These are phyloP conservation scores for Elmis aenea DNA, from an alignment of 2,888 invertebrate species.

Conservation along the genomic window DNA sequence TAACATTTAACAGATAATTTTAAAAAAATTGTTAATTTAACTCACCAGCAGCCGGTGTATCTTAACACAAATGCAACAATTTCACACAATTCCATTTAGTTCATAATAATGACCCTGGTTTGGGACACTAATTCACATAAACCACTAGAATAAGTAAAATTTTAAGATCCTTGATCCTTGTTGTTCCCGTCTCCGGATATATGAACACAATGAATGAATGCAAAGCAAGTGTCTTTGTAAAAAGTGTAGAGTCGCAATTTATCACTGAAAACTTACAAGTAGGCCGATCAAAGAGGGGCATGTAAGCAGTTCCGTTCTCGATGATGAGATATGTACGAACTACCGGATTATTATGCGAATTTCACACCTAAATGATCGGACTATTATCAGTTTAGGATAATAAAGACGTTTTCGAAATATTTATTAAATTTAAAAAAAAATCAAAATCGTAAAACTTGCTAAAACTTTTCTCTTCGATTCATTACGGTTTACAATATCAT, in stretches of 20 bases:
- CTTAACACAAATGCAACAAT: constrained; percentile 8
- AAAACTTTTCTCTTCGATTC: too few species aligned
- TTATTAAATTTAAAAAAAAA: too few species aligned
- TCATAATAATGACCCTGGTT: constrained; percentile 4
- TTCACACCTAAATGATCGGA: too few species aligned
- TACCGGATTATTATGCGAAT: too few species aligned
- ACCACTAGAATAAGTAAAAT: too few species aligned
- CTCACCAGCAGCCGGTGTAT: constrained; percentile 12
- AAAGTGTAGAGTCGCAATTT: constrained; percentile 16
- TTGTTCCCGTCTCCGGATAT: constrained; percentile 4
- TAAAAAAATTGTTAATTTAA: not conserved
- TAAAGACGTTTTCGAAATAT: too few species aligned
- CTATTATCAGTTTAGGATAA: too few species aligned
- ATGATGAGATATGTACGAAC: too few species aligned
- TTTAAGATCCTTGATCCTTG: too few species aligned
- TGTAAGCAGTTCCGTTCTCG: constrained; percentile 21
- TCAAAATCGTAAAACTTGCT: too few species aligned
- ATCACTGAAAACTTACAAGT: constrained; percentile 21
- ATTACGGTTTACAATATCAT: too few species aligned
- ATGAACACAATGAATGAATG: constrained; percentile 13
- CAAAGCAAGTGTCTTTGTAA: constrained; percentile 17
- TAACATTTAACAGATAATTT: constrained; percentile 1
- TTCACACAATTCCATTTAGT: constrained; percentile 15
- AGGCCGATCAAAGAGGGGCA: constrained; percentile 19
- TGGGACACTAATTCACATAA: too few species aligned